Base-by-base conservation (phyloP, 2,797 vertebrate species). In the Merluccius polli region DNA sequence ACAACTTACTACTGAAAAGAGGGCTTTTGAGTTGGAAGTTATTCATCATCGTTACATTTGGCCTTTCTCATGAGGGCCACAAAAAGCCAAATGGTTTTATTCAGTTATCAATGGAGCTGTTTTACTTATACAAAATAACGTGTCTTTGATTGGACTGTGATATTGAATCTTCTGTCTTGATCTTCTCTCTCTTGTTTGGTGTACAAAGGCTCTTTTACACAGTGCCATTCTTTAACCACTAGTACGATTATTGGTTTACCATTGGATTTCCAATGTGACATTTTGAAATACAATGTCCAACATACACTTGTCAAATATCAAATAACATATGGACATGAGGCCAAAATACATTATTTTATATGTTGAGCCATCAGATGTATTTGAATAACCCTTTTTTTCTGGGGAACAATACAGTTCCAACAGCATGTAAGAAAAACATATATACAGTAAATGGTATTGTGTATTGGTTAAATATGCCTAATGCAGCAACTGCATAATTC, bases 1-100 rank as follows among this genome's bases (percentile, higher is more conserved):
- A 89, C 82, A 85, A 81, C 73, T 85, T 96, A 93, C 10, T 81
- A 91, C 93, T 92, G 71, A 76, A 65, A 78, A 24, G 36, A 77
- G 38, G 77, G 73, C 73, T 85, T 83, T 75, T 85, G 81, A 85
- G 81, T 74, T 75, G 73, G 24, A 71, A 27, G 74, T 78, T 83
- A 83, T 87, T 88, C 85, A 83, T 89, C 84, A 85, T 77, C 75
- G 79, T 81, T 72, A 35, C 70, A 75, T 78, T 79, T 84, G 87
- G 86, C 88, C 86, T 88, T 65, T 87, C 83, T 77, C 78, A 80
- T 5, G 48, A 83, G 71, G 69, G 83, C 79, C 78, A 80, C 78
- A 79, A 78, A 29, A 36, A 72, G 18, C 32, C 13, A 76, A 84
- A 84, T 84, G 77, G 84, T 83, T 82, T 77, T 71, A 81, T 65